Base-by-base conservation (phyloP, 1,140 invertebrate genomes). In the Leptopilina clavipes region DNA sequence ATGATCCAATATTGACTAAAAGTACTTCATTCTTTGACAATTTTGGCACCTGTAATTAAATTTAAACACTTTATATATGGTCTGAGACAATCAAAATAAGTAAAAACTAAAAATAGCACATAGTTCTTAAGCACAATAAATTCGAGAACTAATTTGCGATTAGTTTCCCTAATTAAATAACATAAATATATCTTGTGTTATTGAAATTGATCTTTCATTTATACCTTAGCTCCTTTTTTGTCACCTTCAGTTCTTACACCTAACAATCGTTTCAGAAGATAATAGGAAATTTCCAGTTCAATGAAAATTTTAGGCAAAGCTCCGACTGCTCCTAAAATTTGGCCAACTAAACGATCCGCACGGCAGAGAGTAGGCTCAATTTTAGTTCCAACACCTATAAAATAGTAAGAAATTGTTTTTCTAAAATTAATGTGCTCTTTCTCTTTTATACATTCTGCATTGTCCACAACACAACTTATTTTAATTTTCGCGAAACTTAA, bases 211-310 rank as follows among this genome's bases (percentile, higher is more conserved):
- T 52, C n/a, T 17, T 52, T n/a, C n/a, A 59, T 70, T 56, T 79
- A 87, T 86, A 98, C 98, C 91, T 97, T 99, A 1, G 98, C 98
- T 31, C 96, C 99, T 90, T 99, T 99, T 88, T 99, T 99, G 85
- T 99, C 98, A 14, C 98, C 98, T 90, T 99, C 98, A 0, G 97
- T 99, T 88, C 98, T 94, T 0, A 99, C 98, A 59, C 99, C 99
- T 1, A 99, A 92, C 65, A 99, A 92, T 82, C 99, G 93, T 86
- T 99, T 96, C 37, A 99, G 91, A 43, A 99, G 92, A 91, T 98
- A 99, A 91, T 99, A 99, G 1, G 98, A 98, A 85, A 99, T 98
- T 93, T 99, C 98, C 72, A 99, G 92, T 89, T 99, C 98, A 80
- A 97, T 98, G 90, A 98, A 99, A 86, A 99, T 99, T 85, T 98